Evolutionary conservation across 2,113 vertebrate genomes (phyloP).

Genomic region (Pedetes capensis): DNA sequence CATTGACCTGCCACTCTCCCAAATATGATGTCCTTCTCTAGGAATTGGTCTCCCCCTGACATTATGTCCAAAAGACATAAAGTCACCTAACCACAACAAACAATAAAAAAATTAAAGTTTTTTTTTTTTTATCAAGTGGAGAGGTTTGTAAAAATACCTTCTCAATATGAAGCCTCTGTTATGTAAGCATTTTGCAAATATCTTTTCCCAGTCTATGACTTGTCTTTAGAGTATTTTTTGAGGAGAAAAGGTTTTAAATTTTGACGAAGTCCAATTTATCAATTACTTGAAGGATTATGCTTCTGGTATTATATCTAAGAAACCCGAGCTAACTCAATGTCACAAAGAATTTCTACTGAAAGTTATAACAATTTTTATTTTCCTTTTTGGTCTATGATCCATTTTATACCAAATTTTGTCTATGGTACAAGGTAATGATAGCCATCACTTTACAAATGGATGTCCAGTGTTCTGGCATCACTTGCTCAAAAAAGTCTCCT

Average conservation of each 20-base stretch:
- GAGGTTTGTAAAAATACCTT: not conserved
- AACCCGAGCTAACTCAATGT: not conserved
- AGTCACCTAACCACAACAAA: too few relatives aligned
- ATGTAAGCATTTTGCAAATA: not conserved
- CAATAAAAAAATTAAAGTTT: not conserved
- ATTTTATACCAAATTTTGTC: not conserved
- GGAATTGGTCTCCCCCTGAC: too few relatives aligned
- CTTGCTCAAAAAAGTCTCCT: not conserved
- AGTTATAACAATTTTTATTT: not conserved
- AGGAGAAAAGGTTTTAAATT: not conserved
- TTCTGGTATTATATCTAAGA: not conserved
- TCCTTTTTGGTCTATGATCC: not conserved
- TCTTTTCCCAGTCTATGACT: not conserved
- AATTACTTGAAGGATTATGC: not conserved
- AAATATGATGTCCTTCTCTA: too few relatives aligned
- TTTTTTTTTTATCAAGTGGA: not conserved
- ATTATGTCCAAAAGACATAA: not conserved
- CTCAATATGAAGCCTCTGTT: not conserved
- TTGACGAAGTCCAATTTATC: too few relatives aligned
- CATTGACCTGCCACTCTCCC: too few relatives aligned
- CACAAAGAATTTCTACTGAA: not conserved
- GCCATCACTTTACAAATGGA: not conserved
- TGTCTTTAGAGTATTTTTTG: not conserved
- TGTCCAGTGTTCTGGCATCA: not conserved
- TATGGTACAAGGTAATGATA: not conserved